Percentiles rank a stretch among this genome's conserved stretches.
phyloP scores from a whole-genome alignment of 2,888 invertebrate species.

The Drosophila tanythrix region DNA sequence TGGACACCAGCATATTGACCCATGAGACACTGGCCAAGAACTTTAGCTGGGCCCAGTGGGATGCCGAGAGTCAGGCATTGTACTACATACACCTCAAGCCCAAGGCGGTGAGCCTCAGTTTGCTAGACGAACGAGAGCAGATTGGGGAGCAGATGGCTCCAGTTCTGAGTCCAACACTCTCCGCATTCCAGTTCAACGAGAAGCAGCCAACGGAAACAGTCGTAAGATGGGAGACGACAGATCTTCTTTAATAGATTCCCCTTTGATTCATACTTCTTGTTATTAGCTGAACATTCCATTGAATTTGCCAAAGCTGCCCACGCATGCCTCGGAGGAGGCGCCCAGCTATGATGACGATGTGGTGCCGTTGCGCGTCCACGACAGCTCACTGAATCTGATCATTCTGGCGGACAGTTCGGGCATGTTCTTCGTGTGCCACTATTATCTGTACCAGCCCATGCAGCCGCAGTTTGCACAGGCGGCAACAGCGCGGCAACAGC shows the following conservation, averaged over 20 bases:
- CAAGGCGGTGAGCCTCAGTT: slow-evolving; percentile 88
- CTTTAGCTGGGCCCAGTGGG: slow-evolving; percentile 96
- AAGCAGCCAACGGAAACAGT: slow-evolving; percentile 95
- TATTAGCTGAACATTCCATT: slow-evolving; percentile 92
- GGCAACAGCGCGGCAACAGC: slow-evolving; percentile 21
- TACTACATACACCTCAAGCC: slow-evolving; percentile 93
- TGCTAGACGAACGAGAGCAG: slow-evolving; percentile 88
- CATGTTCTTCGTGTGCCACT: slow-evolving; percentile 91
- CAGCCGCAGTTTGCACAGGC: slow-evolving; percentile 85
- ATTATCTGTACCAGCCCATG: slow-evolving; percentile 91
- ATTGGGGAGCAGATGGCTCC: slow-evolving; percentile 84
- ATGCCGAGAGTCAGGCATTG: slow-evolving; percentile 89
- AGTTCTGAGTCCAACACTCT: slow-evolving; percentile 90
- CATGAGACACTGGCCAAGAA: slow-evolving; percentile 88
- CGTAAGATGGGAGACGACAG: slow-evolving; percentile 85
- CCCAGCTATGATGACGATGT: slow-evolving; percentile 91
- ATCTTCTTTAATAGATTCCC: neutral
- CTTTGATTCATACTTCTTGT: neutral
- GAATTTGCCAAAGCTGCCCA: slow-evolving; percentile 90
- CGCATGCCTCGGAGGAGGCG: slow-evolving; percentile 85
- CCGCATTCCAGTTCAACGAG: slow-evolving; percentile 94
- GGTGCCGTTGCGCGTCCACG: slow-evolving; percentile 91
- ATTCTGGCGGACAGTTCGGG: slow-evolving; percentile 91
- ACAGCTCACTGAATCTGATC: slow-evolving; percentile 92
- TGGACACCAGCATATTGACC: slow-evolving; percentile 86